Conservation (phyloP, 2,113 vertebrate species). For the Lepus americanus region DNA sequence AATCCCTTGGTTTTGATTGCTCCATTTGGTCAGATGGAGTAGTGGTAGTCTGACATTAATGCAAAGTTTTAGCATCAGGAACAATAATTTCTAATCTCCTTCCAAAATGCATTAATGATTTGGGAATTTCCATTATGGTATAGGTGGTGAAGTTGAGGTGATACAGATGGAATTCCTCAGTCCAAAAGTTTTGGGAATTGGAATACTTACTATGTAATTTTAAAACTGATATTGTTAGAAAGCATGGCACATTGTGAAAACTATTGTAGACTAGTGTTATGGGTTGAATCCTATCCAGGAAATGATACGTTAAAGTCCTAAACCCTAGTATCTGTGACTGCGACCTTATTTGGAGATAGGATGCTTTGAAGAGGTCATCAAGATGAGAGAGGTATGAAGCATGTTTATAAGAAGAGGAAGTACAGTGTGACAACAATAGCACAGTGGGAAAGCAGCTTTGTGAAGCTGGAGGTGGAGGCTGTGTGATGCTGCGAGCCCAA, state of each 20-base stretch:
- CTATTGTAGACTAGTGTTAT: neutral
- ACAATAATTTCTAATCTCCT: neutral
- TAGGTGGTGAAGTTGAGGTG: neutral
- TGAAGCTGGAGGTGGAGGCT: neutral
- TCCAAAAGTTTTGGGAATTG: neutral
- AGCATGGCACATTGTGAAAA: neutral
- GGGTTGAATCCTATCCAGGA: neutral
- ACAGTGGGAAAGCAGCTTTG: too few relatives aligned
- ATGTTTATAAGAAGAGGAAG: neutral
- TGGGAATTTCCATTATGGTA: neutral
- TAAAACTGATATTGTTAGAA: neutral
- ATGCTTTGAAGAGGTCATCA: neutral
- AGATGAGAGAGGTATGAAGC: neutral
- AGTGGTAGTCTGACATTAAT: neutral
- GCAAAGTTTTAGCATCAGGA: neutral
- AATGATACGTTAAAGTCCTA: neutral
- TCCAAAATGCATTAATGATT: neutral
- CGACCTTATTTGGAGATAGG: neutral
- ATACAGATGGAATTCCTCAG: neutral
- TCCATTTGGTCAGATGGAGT: neutral
- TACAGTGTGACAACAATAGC: accelerated
- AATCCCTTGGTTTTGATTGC: neutral
- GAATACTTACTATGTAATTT: neutral
- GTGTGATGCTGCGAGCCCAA: neutral
- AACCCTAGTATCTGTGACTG: neutral